A percentile compares a stretch with the other conserved stretches of the same genome.
phyloP scores from a whole-genome alignment of 2,888 invertebrate species.

The Chymomyza amoena region DNA sequence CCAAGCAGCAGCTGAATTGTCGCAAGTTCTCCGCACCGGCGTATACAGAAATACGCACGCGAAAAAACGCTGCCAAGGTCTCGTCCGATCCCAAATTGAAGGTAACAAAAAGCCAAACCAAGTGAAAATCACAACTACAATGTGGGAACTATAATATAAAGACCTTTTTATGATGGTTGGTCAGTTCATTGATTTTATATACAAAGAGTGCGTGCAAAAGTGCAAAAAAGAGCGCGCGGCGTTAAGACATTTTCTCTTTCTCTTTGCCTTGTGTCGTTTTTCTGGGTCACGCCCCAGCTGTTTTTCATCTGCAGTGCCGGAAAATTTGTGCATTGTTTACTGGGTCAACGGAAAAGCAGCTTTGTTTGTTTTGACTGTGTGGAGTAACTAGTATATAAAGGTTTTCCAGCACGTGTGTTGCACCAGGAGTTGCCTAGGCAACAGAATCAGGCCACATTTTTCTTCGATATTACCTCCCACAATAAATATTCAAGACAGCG shows the following conservation, averaged over 20 bases:
- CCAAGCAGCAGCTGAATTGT: slow-evolving; percentile 39
- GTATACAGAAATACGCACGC: slow-evolving; percentile 70
- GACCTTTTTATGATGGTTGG: background rate
- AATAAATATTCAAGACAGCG: background rate
- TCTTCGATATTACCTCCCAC: background rate
- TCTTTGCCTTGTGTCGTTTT: slow-evolving; percentile 1
- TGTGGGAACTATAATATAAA: no score
- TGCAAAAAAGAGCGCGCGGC: slow-evolving; percentile 7
- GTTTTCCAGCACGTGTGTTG: background rate
- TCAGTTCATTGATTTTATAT: slow-evolving; percentile 1
- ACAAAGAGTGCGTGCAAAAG: background rate
- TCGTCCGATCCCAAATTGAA: slow-evolving; percentile 51
- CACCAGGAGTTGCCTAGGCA: background rate
- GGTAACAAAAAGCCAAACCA: slow-evolving; percentile 46
- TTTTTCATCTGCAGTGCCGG: slow-evolving; percentile 12
- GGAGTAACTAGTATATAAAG: background rate
- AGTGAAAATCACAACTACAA: background rate
- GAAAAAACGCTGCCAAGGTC: slow-evolving; percentile 56
- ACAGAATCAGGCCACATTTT: background rate
- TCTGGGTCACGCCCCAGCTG: slow-evolving; percentile 34
- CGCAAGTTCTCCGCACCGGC: slow-evolving; percentile 70
- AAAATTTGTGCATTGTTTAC: background rate
- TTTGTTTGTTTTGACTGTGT: background rate
- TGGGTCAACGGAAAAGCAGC: background rate
- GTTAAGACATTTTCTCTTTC: slow-evolving; percentile 9